These are phyloP conservation scores for Colletes gigas DNA, from an alignment of 1,140 invertebrate genomes.

Conservation along the genomic window DNA sequence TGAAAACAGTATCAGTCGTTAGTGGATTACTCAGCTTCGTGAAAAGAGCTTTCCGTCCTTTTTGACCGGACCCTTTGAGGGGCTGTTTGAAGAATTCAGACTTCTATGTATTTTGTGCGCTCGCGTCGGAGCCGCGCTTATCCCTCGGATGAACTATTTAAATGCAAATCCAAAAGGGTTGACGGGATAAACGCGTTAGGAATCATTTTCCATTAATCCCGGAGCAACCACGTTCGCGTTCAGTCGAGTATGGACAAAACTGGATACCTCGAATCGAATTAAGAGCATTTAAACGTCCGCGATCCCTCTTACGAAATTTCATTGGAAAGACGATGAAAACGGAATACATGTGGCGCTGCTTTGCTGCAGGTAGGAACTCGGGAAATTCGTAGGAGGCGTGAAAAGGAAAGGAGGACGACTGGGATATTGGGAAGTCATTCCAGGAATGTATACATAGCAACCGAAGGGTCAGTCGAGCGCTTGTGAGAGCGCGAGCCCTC, in stretches of 20 bases:
- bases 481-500: too few species aligned
- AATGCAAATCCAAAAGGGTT: constrained; percentile 38
- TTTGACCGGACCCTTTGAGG: constrained; percentile 35
- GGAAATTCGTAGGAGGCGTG: too few species aligned
- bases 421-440: too few species aligned
- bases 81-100: constrained; percentile 35
- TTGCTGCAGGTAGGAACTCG: too few species aligned
- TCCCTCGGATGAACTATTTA: constrained; percentile 41
- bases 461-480: too few species aligned
- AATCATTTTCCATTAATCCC: constrained; percentile 31
- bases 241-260: neutral
- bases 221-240: neutral
- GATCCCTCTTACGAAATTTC: too few species aligned
- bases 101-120: constrained; percentile 21
- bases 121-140: constrained; percentile 23
- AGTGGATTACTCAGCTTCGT: constrained; percentile 39
- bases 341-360: too few species aligned
- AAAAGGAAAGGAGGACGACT: too few species aligned
- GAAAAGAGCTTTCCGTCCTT: constrained; percentile 47
- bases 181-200: constrained; percentile 31
- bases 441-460: too few species aligned
- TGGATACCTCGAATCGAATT: neutral
- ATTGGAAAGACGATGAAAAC: too few species aligned
- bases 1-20: constrained; percentile 46
- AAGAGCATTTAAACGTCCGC: neutral